Percentiles rank a stretch among this genome's conserved stretches.
phyloP scores from a whole-genome alignment of 2,113 vertebrate species.

The Thunnus maccoyii region DNA sequence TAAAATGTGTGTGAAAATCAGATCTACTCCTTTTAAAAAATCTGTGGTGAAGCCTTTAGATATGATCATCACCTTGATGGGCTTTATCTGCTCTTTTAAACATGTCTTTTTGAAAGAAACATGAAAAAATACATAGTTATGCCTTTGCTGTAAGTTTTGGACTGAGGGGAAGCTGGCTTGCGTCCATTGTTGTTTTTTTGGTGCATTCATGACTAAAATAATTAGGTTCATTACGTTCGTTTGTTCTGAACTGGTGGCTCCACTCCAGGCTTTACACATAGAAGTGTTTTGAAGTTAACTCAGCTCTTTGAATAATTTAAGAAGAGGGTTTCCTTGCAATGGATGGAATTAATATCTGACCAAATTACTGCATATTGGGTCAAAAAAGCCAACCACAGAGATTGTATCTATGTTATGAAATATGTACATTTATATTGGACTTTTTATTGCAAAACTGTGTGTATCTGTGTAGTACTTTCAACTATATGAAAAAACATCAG shows the following conservation, averaged over 20 bases:
- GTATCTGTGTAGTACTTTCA: not conserved
- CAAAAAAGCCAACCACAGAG: conserved; percentile 22
- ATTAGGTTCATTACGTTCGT: conserved; percentile 45
- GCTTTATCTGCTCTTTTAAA: not conserved
- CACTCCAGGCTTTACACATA: conserved; percentile 43
- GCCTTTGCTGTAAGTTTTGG: not conserved
- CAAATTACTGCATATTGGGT: conserved; percentile 30
- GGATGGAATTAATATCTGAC: conserved; percentile 32
- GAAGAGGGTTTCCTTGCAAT: conserved; percentile 22
- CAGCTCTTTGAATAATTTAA: conserved; percentile 64
- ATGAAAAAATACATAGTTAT: not conserved
- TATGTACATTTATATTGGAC: not conserved
- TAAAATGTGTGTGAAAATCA: not conserved
- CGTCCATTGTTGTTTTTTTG: conserved; percentile 20
- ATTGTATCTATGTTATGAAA: conserved; percentile 9
- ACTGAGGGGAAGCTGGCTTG: conserved; percentile 7
- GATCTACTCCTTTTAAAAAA: not conserved
- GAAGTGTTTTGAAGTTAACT: conserved; percentile 51
- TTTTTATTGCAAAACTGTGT: not conserved
- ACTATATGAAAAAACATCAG: not conserved
- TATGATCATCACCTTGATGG: not conserved
- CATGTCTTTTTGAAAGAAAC: not conserved
- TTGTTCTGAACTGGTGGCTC: conserved; percentile 45
- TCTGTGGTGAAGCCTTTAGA: not conserved
- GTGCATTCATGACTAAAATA: conserved; percentile 49